phyloP scores from a whole-genome alignment of 2,113 vertebrate species.

The Heterochromis multidens region DNA sequence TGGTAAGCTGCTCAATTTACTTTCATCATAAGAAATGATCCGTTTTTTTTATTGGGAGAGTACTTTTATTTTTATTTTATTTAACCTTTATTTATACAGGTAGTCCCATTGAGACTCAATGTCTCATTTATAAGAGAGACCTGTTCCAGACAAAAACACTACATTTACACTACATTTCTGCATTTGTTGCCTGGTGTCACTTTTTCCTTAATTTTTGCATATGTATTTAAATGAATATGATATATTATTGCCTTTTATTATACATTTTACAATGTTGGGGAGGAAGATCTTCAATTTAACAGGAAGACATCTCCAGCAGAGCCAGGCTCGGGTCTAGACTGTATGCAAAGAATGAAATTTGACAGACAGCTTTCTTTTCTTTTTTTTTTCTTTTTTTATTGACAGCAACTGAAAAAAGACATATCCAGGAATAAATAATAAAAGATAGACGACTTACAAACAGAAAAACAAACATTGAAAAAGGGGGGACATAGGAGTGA shows the following conservation, averaged over 20 bases:
- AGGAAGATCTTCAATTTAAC: background rate
- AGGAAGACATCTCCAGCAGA: background rate
- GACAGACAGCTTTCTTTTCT: too few species aligned
- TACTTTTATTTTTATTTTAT: too few species aligned
- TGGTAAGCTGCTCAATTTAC: conserved; percentile 79
- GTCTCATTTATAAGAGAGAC: too few species aligned
- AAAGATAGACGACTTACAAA: background rate
- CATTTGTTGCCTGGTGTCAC: background rate
- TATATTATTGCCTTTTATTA: background rate
- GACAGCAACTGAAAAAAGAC: background rate
- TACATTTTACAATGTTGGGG: background rate
- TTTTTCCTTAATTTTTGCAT: background rate
- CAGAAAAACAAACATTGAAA: background rate
- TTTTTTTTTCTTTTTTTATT: background rate
- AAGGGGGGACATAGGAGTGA: background rate
- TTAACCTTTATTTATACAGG: too few species aligned
- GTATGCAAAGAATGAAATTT: too few species aligned
- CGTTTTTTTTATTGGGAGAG: background rate
- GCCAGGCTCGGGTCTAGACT: too few species aligned
- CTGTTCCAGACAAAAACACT: too few species aligned
- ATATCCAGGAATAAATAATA: background rate
- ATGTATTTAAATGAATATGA: background rate
- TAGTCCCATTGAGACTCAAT: too few species aligned
- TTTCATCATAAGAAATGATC: background rate
- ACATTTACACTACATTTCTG: background rate